phyloP scores from a whole-genome alignment of 2,888 invertebrate species.

The Lasioglossum marginatum region DNA sequence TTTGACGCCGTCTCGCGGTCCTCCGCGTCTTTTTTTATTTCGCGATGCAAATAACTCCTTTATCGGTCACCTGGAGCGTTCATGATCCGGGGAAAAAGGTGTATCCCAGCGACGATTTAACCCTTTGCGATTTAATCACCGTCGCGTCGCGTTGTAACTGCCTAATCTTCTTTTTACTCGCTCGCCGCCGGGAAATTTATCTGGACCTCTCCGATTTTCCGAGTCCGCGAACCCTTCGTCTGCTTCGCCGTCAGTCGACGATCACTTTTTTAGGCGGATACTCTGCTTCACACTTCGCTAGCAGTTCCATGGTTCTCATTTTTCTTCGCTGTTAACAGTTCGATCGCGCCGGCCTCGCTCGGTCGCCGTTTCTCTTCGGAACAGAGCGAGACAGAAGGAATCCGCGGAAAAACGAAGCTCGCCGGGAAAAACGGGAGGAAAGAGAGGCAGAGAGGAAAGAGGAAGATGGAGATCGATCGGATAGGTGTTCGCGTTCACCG shows the following conservation, averaged over 20 bases:
- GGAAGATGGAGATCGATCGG: conserved; percentile 41
- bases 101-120: conserved; percentile 38
- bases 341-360: background rate
- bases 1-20: background rate
- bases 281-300: background rate
- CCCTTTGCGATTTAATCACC: conserved; percentile 35
- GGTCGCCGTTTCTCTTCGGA: background rate
- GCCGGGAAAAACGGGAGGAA: background rate
- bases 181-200: conserved; percentile 12
- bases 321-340: background rate
- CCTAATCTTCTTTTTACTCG: conserved; percentile 20
- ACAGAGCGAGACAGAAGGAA: background rate
- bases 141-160: background rate
- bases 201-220: conserved; percentile 16
- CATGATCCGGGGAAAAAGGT: conserved; percentile 35
- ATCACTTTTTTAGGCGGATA: background rate
- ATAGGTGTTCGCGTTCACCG: conserved; percentile 68
- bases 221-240: conserved; percentile 6
- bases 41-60: conserved; percentile 57
- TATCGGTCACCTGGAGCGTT: conserved; percentile 51
- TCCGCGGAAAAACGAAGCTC: background rate
- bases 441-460: background rate
- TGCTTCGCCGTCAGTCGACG: background rate
- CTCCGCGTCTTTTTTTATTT: conserved; percentile 38
- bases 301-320: background rate